Conservation (phyloP, 1,140 invertebrate species). For the Drosophila kurseongensis region DNA sequence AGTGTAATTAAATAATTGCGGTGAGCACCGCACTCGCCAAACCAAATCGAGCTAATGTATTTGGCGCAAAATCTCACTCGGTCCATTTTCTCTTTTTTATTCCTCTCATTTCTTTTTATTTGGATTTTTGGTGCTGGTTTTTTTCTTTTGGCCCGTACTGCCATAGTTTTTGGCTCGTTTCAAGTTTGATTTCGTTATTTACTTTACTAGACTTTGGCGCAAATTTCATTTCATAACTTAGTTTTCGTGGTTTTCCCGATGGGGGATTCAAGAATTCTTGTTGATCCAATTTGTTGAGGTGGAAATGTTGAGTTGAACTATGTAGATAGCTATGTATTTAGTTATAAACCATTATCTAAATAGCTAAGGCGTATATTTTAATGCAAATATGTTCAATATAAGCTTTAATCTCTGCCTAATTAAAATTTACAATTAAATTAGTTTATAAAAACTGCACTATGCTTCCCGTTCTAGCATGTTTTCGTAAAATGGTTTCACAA, state of each 20-base stretch:
- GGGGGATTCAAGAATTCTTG: constrained; percentile 38
- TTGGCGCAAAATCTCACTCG: constrained; percentile 58
- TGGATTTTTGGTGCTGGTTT: constrained; percentile 16
- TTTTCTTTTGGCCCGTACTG: constrained; percentile 2
- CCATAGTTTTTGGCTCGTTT: constrained; percentile 32
- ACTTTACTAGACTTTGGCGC: constrained; percentile 55
- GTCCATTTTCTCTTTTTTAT: constrained; percentile 14
- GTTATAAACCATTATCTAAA: not conserved
- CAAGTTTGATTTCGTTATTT: constrained; percentile 45
- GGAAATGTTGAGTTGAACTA: constrained; percentile 28
- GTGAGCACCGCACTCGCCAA: constrained; percentile 55
- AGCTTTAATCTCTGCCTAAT: not conserved
- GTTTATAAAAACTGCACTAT: not conserved
- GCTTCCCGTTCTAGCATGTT: not conserved
- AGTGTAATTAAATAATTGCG: constrained; percentile 81
- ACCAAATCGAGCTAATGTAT: constrained; percentile 75
- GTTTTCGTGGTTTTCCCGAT: constrained; percentile 40
- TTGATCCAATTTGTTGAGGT: constrained; percentile 33
- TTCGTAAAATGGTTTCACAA: not conserved
- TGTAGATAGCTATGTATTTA: constrained; percentile 11
- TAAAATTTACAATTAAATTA: too few relatives aligned
- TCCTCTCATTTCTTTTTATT: constrained; percentile 33
- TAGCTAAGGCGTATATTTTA: constrained; percentile 2
- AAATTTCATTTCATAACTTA: constrained; percentile 74
- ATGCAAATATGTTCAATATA: constrained; percentile 2